Evolutionary conservation across 2,113 vertebrate species (phyloP).

Genomic region (Elephantulus edwardii): DNA sequence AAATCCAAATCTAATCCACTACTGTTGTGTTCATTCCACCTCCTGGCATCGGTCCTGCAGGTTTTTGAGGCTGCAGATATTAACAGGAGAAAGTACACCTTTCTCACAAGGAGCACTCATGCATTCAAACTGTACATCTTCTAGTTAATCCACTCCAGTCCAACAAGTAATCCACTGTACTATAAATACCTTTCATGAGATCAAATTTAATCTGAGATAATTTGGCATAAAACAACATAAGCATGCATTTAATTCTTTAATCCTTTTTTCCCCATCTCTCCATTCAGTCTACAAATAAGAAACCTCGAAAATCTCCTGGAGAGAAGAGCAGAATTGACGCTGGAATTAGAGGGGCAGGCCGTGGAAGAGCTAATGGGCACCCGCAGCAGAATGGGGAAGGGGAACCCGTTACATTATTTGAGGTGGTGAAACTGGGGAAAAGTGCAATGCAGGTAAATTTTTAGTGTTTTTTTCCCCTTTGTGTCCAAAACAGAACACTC

Average conservation of each 20-base stretch:
- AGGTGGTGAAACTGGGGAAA: constrained; percentile 96
- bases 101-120: neutral
- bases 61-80: too few species aligned
- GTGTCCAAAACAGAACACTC: neutral
- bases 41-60: too few species aligned
- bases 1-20: too few species aligned
- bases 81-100: too few species aligned
- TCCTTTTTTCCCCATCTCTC: constrained; percentile 74
- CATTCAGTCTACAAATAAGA: constrained; percentile 91
- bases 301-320: constrained; percentile 91
- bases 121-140: too few species aligned
- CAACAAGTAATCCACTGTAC: too few species aligned
- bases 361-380: constrained; percentile 93
- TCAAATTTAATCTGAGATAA: constrained; percentile 22
- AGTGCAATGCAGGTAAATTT: constrained; percentile 96
- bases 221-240: neutral
- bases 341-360: constrained; percentile 84
- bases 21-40: too few species aligned
- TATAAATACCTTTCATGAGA: neutral
- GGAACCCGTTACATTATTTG: constrained; percentile 95
- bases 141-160: too few species aligned
- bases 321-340: constrained; percentile 89
- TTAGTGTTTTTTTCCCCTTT: constrained; percentile 29
- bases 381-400: constrained; percentile 95
- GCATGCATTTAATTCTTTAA: constrained; percentile 62